These are phyloP conservation scores for Andinoacara biseriatus DNA, from an alignment of 2,113 vertebrate genomes.

Conservation along the genomic window DNA sequence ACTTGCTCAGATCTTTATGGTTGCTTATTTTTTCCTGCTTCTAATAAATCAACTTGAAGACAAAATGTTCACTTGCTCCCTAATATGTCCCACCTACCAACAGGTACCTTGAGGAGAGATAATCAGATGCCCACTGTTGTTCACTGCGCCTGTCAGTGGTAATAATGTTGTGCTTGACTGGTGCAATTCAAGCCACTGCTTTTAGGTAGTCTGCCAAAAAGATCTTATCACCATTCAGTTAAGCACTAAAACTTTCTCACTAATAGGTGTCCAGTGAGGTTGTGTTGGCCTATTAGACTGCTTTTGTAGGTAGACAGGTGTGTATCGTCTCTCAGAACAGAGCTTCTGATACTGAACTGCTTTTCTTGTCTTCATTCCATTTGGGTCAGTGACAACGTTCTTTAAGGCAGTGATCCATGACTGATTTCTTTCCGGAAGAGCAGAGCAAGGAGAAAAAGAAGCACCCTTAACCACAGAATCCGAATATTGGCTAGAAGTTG, in stretches of 20 bases:
- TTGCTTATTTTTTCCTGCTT: too few species aligned
- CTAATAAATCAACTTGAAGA: too few species aligned
- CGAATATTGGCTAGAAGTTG: not conserved
- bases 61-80: too few species aligned
- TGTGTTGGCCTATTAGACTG: not conserved
- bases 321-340: not conserved
- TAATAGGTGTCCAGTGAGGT: not conserved
- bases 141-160: too few species aligned
- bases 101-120: too few species aligned
- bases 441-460: not conserved
- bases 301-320: not conserved
- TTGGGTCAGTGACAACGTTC: conserved; percentile 3
- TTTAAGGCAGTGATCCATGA: conserved; percentile 8
- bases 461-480: not conserved
- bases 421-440: not conserved
- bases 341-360: not conserved
- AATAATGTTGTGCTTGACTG: too few species aligned
- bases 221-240: not conserved
- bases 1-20: too few species aligned
- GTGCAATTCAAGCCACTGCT: not conserved
- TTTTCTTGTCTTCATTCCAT: conserved; percentile 11
- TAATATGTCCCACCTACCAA: too few species aligned
- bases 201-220: not conserved
- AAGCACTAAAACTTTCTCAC: not conserved
- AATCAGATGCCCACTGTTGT: too few species aligned